These are phyloP conservation scores for Drosophila ficusphila DNA, from an alignment of 1,140 invertebrate species.

Conservation along the genomic window DNA sequence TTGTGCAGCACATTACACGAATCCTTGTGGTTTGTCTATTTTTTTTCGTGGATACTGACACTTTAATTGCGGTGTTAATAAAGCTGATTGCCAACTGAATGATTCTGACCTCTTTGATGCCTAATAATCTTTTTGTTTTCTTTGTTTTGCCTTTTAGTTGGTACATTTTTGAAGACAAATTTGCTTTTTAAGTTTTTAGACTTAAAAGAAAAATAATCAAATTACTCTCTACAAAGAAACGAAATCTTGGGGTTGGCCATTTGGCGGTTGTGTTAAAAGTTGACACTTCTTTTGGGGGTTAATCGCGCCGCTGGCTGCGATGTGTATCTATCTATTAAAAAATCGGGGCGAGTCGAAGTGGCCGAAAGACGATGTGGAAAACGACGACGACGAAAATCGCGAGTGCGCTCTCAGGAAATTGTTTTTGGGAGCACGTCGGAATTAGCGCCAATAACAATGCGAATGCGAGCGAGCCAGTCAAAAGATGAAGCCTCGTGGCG, in stretches of 20 bases:
- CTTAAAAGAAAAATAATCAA: background rate
- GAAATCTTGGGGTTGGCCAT: constrained; percentile 43
- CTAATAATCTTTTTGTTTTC: background rate
- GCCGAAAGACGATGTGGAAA: constrained; percentile 63
- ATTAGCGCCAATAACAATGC: constrained; percentile 71
- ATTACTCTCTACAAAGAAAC: constrained; percentile 16
- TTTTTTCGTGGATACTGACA: constrained; percentile 30
- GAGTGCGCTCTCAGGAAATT: constrained; percentile 69
- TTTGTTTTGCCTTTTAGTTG: too few species aligned
- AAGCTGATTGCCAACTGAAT: constrained; percentile 41
- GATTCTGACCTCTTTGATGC: background rate
- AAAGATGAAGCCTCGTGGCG: constrained; percentile 15
- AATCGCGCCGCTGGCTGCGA: constrained; percentile 64
- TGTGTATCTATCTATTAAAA: constrained; percentile 82
- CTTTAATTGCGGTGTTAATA: constrained; percentile 60
- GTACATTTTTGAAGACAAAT: background rate
- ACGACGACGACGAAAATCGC: constrained; percentile 45
- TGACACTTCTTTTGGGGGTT: constrained; percentile 74
- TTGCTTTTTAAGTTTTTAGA: background rate
- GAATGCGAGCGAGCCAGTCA: constrained; percentile 28
- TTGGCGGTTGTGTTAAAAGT: constrained; percentile 60
- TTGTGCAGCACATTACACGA: constrained; percentile 51
- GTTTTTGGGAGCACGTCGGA: constrained; percentile 62
- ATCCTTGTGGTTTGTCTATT: constrained; percentile 44
- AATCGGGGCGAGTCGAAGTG: constrained; percentile 73